These are phyloP conservation scores for Hyaena hyaena DNA, from an alignment of 2,113 vertebrate genomes.

Conservation along the genomic window DNA sequence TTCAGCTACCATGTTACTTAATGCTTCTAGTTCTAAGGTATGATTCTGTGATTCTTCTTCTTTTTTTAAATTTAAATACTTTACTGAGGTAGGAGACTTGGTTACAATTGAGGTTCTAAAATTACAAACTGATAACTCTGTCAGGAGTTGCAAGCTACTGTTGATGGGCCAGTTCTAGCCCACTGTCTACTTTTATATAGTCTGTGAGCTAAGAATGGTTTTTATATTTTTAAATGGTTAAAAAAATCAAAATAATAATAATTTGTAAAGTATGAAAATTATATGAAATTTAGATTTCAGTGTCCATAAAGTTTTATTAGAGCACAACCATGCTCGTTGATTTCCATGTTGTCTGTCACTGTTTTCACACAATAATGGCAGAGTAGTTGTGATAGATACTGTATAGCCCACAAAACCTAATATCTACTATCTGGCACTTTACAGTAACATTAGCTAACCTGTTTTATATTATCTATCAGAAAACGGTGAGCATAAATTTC, in stretches of 20 bases:
- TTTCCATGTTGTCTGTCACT: neutral
- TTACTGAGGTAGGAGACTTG: neutral
- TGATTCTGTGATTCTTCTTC: no score
- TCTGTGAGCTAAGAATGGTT: neutral
- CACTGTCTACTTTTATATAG: neutral
- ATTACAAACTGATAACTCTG: neutral
- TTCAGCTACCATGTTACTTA: no score
- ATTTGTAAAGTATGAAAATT: neutral
- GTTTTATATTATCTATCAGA: neutral
- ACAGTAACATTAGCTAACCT: neutral
- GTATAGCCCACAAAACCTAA: neutral
- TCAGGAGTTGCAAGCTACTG: neutral
- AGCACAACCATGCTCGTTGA: neutral
- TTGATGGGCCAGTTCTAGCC: neutral
- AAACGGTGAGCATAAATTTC: neutral
- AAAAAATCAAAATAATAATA: neutral
- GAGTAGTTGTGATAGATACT: neutral
- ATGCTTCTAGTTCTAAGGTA: no score
- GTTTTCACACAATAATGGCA: neutral
- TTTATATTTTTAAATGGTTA: no score
- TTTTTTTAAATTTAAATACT: neutral
- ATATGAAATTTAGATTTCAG: neutral
- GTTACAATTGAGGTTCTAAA: neutral
- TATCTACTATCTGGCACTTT: neutral
- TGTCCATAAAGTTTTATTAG: neutral